phyloP scores from a whole-genome alignment of 2,888 invertebrate species.

The Melipona beecheii region DNA sequence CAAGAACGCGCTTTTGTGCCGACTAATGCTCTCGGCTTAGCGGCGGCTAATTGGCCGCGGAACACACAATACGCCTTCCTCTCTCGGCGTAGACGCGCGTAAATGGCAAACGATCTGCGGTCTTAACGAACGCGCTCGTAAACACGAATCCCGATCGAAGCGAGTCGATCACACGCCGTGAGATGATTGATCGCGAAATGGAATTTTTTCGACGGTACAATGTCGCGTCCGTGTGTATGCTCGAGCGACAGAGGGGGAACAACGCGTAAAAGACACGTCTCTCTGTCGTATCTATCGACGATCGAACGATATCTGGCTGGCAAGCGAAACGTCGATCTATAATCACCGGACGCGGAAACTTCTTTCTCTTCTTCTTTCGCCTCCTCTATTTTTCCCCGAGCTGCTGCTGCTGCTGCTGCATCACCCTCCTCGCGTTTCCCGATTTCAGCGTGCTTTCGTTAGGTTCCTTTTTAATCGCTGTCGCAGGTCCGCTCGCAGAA shows the following conservation, averaged over 20 bases:
- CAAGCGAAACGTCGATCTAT: slow-evolving; percentile 44
- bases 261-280: slow-evolving; percentile 24
- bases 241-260: slow-evolving; percentile 1
- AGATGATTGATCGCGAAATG: slow-evolving; percentile 14
- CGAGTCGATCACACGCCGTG: background rate
- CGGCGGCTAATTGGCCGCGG: slow-evolving; percentile 64
- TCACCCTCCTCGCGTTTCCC: no score
- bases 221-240: background rate
- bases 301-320: slow-evolving; percentile 52
- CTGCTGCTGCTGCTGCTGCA: background rate
- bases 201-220: slow-evolving; percentile 29
- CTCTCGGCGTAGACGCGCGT: slow-evolving; percentile 2
- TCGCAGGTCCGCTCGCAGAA: slow-evolving; percentile 56
- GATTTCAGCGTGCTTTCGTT: background rate
- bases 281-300: slow-evolving; percentile 28
- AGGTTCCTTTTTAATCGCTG: slow-evolving; percentile 61
- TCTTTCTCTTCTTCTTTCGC: slow-evolving; percentile 12
- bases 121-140: slow-evolving; percentile 40
- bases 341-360: slow-evolving; percentile 59
- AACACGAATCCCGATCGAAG: background rate
- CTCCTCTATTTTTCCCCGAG: background rate
- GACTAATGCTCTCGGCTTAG: slow-evolving; percentile 47
- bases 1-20: slow-evolving; percentile 42
- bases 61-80: slow-evolving; percentile 59
- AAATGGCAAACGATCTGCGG: slow-evolving; percentile 9